A percentile compares a stretch with the other conserved stretches of the same genome.
These are phyloP conservation scores for Ganaspis sp. DNA, from an alignment of 1,140 invertebrate species.

Conservation along the genomic window DNA sequence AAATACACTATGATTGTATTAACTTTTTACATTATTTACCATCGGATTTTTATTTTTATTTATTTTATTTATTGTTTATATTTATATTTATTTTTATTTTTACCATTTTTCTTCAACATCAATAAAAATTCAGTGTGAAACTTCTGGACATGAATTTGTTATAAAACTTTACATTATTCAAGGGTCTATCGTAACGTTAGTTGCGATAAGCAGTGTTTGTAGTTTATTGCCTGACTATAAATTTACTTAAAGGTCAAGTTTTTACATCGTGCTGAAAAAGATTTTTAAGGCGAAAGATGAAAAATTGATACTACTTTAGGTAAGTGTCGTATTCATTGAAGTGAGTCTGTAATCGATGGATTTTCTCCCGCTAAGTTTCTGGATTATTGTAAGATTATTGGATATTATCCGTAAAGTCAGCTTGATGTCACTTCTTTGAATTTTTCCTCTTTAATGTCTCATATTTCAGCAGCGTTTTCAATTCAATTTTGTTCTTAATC, in stretches of 20 bases:
- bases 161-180: background rate
- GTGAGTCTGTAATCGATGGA: background rate
- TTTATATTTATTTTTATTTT: background rate
- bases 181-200: too few relatives aligned
- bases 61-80: background rate
- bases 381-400: slow-evolving; percentile 17
- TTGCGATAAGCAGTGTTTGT: too few relatives aligned
- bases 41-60: too few relatives aligned
- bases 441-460: background rate
- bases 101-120: background rate
- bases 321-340: background rate
- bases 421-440: background rate
- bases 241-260: background rate
- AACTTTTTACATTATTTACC: too few relatives aligned
- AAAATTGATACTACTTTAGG: background rate
- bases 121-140: background rate
- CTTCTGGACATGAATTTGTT: background rate
- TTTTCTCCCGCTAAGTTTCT: background rate
- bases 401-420: background rate
- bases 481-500: background rate
- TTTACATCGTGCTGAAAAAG: background rate
- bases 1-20: too few relatives aligned
- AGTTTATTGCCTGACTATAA: background rate
- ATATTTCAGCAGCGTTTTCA: background rate
- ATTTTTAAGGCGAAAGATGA: background rate